These are phyloP conservation scores for Crotophaga sulcirostris DNA, from an alignment of 2,113 vertebrate species.

Conservation along the genomic window DNA sequence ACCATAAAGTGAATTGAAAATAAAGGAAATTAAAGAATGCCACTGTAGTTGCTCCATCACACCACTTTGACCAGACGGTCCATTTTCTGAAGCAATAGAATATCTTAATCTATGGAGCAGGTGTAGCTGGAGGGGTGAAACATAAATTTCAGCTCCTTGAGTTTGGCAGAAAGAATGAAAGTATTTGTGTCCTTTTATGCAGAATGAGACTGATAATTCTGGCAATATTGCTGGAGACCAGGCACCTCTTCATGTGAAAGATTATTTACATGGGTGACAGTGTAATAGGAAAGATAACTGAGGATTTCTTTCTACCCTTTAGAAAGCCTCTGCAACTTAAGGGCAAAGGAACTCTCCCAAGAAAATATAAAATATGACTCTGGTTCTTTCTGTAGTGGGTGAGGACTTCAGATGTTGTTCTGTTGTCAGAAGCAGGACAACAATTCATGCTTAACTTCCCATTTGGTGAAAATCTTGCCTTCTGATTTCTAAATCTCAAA, in stretches of 20 bases:
- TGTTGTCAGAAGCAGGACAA: background rate
- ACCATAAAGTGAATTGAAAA: background rate
- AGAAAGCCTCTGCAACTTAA: background rate
- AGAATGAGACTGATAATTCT: background rate
- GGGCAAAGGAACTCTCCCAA: fast-evolving
- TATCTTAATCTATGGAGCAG: background rate
- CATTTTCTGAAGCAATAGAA: fast-evolving
- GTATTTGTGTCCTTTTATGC: background rate
- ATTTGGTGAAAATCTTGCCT: background rate
- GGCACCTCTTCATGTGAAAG: fast-evolving
- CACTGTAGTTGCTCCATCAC: background rate
- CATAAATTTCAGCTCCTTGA: background rate
- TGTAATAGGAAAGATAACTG: background rate
- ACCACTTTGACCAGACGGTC: background rate
- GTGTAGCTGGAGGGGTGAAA: background rate
- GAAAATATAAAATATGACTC: background rate
- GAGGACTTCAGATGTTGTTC: background rate
- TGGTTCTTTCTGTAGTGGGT: fast-evolving
- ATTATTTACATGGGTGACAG: fast-evolving
- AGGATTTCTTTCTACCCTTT: background rate
- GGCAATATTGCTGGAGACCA: background rate
- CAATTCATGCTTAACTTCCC: background rate
- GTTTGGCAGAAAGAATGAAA: background rate
- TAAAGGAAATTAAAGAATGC: background rate
- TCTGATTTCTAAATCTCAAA: background rate